phyloP scores from a whole-genome alignment of 2,797 vertebrate genomes.

The Sandelia bainsii region DNA sequence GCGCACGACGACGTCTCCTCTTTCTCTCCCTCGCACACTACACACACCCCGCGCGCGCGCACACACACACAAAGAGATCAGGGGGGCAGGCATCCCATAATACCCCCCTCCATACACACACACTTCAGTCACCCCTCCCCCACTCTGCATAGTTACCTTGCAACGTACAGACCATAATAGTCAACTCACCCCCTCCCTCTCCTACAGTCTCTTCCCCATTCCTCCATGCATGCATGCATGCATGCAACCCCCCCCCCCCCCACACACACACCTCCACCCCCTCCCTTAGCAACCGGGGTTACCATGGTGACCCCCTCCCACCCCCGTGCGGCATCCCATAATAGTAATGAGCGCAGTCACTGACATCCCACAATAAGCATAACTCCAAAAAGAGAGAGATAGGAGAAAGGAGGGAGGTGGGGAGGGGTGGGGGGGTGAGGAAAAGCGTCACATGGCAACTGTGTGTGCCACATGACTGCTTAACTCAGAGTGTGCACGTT shows the following conservation, averaged over 20 bases:
- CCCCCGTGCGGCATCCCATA: conserved; percentile 84
- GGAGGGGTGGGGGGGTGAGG: conserved; percentile 10
- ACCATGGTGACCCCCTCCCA: conserved; percentile 82
- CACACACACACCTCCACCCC: conserved; percentile 59
- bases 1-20: conserved; percentile 85
- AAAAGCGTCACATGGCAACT: conserved; percentile 83
- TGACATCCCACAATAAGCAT: conserved; percentile 91
- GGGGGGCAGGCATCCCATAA: conserved; percentile 91
- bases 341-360: conserved; percentile 87
- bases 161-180: conserved; percentile 93
- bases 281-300: conserved; percentile 84
- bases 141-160: conserved; percentile 92
- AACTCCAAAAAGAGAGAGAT: conserved; percentile 86
- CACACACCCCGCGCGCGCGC: conserved; percentile 83
- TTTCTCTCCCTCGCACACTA: conserved; percentile 81
- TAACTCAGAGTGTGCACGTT: conserved; percentile 78
- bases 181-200: conserved; percentile 78
- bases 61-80: conserved; percentile 91
- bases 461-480: conserved; percentile 82
- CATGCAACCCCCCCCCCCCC: conserved; percentile 58
- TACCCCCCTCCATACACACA: conserved; percentile 74
- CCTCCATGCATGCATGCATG: conserved; percentile 74
- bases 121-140: conserved; percentile 83
- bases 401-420: conserved; percentile 51
- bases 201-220: conserved; percentile 85